Conservation (phyloP, 2,797 vertebrate genomes). For the Aotus griseimembra region DNA sequence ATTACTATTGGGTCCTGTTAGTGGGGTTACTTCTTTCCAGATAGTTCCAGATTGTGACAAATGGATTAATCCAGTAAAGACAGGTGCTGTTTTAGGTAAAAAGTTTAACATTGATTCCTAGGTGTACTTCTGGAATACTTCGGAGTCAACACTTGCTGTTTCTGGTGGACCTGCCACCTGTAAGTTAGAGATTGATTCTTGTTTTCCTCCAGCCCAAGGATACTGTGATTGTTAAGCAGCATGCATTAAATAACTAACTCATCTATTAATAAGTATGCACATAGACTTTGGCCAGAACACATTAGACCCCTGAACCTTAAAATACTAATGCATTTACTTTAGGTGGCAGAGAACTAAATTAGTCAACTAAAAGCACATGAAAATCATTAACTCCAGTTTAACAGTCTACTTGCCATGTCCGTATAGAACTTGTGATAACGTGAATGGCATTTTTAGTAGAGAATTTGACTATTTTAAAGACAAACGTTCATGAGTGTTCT, state of each 20-base stretch:
- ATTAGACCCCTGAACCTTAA: background rate
- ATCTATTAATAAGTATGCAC: background rate
- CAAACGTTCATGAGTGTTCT: background rate
- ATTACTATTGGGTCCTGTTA: background rate
- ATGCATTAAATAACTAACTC: background rate
- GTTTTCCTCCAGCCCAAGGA: background rate
- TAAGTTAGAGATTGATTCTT: background rate
- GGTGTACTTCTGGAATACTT: background rate
- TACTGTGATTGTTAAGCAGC: background rate
- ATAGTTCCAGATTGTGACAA: background rate
- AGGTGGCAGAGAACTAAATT: background rate
- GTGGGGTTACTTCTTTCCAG: background rate
- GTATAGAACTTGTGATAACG: background rate
- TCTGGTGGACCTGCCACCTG: background rate
- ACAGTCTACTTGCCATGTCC: background rate
- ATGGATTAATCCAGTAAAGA: background rate
- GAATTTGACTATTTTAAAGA: background rate
- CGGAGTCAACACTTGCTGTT: too few species aligned
- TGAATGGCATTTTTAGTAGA: background rate
- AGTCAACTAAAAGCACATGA: background rate
- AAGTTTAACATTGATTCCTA: background rate
- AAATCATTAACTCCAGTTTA: background rate
- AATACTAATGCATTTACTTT: background rate
- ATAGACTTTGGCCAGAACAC: background rate
- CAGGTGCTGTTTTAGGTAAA: background rate